phyloP scores from a whole-genome alignment of 2,113 vertebrate genomes.

The Cromileptes altivelis region DNA sequence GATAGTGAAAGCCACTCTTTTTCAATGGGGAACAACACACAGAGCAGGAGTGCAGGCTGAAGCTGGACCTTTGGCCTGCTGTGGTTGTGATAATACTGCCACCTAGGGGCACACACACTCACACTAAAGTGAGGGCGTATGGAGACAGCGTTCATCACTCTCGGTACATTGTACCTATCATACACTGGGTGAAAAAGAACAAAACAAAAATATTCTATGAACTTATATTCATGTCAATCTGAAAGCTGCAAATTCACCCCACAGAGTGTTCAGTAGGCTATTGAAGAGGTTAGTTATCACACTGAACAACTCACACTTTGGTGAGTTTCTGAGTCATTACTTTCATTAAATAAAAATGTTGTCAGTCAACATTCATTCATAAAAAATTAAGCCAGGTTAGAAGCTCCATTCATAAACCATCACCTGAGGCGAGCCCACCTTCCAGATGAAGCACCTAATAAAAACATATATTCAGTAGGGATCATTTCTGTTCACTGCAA shows the following conservation, averaged over 20 bases:
- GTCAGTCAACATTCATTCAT: neutral
- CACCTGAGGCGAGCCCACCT: neutral
- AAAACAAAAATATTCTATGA: neutral
- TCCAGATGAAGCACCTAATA: conserved; percentile 1
- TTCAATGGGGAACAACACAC: neutral
- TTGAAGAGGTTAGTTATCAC: neutral
- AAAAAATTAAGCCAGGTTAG: neutral
- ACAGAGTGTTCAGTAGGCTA: neutral
- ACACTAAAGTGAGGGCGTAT: neutral
- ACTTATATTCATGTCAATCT: neutral
- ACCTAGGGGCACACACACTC: conserved; percentile 45
- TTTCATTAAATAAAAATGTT: neutral
- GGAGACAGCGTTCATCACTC: neutral
- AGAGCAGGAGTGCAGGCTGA: neutral
- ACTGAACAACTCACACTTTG: neutral
- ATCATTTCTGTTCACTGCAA: neutral
- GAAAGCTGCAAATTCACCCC: neutral
- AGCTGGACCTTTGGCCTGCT: conserved; percentile 14
- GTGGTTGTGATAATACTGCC: conserved; percentile 62
- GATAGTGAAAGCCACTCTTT: too few species aligned
- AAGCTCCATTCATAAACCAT: neutral
- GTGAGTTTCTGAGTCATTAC: neutral
- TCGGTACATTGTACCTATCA: neutral
- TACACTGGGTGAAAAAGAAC: neutral
- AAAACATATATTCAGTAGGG: neutral